A percentile compares a stretch with the other conserved stretches of the same genome.
Evolutionary conservation across 2,888 invertebrate species (phyloP).

Genomic region (Phaedon cochleariae): DNA sequence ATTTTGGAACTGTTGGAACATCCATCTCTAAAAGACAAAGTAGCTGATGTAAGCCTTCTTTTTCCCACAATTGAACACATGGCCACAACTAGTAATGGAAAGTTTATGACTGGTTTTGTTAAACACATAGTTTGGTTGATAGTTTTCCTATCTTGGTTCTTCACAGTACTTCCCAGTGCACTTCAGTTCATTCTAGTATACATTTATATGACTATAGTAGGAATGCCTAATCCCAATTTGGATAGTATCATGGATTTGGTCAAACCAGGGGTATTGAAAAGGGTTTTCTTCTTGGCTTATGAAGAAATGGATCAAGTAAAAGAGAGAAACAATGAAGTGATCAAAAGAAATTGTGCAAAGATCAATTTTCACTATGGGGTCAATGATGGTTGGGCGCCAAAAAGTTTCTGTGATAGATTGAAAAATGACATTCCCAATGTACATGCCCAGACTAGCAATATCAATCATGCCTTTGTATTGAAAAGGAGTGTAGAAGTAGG

Average conservation of each 20-base stretch:
- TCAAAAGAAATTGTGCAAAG: conserved; percentile 68
- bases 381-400: conserved; percentile 86
- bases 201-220: conserved; percentile 66
- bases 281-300: conserved; percentile 75
- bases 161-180: conserved; percentile 66
- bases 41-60: conserved; percentile 75
- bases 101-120: conserved; percentile 70
- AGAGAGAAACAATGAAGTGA: conserved; percentile 70
- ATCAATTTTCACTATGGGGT: conserved; percentile 83
- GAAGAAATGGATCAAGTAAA: conserved; percentile 83
- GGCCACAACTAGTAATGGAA: conserved; percentile 78
- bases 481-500: conserved; percentile 69
- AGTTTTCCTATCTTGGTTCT: conserved; percentile 63
- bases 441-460: conserved; percentile 67
- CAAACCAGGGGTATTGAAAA: conserved; percentile 68
- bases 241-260: conserved; percentile 67
- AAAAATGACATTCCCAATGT: conserved; percentile 68
- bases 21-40: conserved; percentile 64
- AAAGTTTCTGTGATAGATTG: conserved; percentile 74
- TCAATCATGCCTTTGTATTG: conserved; percentile 85
- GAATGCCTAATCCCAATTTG: conserved; percentile 65
- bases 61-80: conserved; percentile 91
- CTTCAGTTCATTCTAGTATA: conserved; percentile 65
- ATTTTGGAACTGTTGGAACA: conserved; percentile 75
- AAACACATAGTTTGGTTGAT: conserved; percentile 64